phyloP scores from a whole-genome alignment of 2,797 vertebrate genomes.

The Scomberomorus guttatus region DNA sequence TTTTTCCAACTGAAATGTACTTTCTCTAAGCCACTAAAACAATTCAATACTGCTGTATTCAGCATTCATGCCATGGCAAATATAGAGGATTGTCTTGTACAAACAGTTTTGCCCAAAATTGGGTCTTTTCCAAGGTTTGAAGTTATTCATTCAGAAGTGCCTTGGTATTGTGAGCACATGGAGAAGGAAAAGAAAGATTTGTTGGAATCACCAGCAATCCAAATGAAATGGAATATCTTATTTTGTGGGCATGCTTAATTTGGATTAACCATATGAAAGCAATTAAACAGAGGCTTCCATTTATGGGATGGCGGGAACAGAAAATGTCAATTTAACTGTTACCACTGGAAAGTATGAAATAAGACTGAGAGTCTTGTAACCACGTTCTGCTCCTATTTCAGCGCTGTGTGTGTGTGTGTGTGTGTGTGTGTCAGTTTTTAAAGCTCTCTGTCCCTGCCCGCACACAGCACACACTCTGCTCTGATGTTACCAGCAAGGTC shows the following conservation, averaged over 20 bases:
- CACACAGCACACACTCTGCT: constrained; percentile 34
- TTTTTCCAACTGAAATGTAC: constrained; percentile 76
- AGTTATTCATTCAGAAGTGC: constrained; percentile 75
- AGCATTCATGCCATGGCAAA: constrained; percentile 77
- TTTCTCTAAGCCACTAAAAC: constrained; percentile 79
- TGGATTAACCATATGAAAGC: constrained; percentile 85
- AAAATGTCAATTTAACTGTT: constrained; percentile 82
- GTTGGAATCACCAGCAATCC: constrained; percentile 78
- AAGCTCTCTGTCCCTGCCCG: constrained; percentile 37
- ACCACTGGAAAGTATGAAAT: constrained; percentile 84
- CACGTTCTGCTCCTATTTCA: constrained; percentile 55
- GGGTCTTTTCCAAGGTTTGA: constrained; percentile 71
- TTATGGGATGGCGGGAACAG: constrained; percentile 75
- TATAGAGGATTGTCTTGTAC: constrained; percentile 75
- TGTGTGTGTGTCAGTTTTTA: constrained; percentile 33
- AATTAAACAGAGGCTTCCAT: constrained; percentile 81
- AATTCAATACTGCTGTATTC: constrained; percentile 72
- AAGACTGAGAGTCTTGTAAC: constrained; percentile 67
- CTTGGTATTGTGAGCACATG: constrained; percentile 61
- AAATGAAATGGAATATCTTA: constrained; percentile 83
- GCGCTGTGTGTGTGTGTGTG: constrained; percentile 19
- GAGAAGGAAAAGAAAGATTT: constrained; percentile 75
- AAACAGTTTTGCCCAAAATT: constrained; percentile 74
- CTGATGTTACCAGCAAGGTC: constrained; percentile 81
- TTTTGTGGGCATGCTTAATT: constrained; percentile 84